Evolutionary conservation across 2,888 invertebrate species (phyloP), one percentile per base, ranked within the genome.

Genomic region (Cordylochernes scorpioides): DNA sequence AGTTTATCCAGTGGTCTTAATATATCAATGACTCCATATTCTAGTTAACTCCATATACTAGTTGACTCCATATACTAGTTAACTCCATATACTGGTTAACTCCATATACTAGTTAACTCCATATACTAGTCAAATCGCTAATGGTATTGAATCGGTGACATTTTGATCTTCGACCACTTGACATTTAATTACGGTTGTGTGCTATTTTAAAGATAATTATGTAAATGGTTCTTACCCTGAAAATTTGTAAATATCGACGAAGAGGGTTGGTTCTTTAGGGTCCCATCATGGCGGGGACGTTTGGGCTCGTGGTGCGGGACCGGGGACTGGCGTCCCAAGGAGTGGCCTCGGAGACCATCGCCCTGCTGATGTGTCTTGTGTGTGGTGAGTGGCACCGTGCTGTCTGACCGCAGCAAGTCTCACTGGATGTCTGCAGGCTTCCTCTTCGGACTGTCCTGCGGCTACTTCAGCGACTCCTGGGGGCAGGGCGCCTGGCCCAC

Each of bases 241-340:
- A 19, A 19, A 19, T 19, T 19, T 13, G 2, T 12, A 22, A 13
- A 12, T 22, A 12, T 5, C 10, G 10, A 13, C 3, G 14, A 9
- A 19, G 8, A 9, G n/a, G 8, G n/a, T 22, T 22, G 12, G 10
- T 22, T 4, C 45, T 51, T 6, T 45, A 69, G 68, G 70, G 71
- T 16, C 73, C 74, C 2, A 70, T 74, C 39, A 64, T 72, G 47
- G 73, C 72, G 0, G 66, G 65, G 4, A 71, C 70, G 1, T 66
- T 74, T 44, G 73, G 73, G 2, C 63, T 65, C 2, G 68, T 68
- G 2, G 67, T 73, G 14, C 53, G 61, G 30, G 70, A 72, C 46
- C 52, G 56, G 15, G 57, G 62, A 1, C 53, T 74, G 5, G 60
- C 65, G 37, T 60, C 55, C 27, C 58, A 67, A 42, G 73, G 73